These are phyloP conservation scores for Allacma fusca DNA, from an alignment of 2,888 invertebrate genomes.

Conservation along the genomic window DNA sequence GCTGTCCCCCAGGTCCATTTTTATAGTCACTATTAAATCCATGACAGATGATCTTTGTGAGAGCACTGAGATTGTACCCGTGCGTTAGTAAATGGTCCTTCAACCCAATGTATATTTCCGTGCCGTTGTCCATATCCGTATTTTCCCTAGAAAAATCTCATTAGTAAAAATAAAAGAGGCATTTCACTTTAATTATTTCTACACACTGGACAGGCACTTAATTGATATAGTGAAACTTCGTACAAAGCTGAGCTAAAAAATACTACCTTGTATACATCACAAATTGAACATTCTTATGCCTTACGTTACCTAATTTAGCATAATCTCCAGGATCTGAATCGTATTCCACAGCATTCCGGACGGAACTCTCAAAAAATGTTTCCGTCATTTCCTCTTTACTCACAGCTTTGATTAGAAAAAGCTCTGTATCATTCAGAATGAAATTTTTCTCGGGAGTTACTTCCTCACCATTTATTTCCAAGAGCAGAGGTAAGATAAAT, in stretches of 20 bases:
- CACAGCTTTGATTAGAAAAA: background rate
- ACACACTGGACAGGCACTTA: too few species aligned
- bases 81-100: background rate
- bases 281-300: background rate
- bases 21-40: constrained; percentile 8
- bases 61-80: background rate
- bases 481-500: too few species aligned
- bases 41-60: background rate
- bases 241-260: background rate
- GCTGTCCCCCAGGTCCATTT: background rate
- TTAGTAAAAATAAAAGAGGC: too few species aligned
- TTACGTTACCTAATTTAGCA: background rate
- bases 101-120: background rate
- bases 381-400: background rate
- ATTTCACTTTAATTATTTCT: too few species aligned
- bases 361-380: background rate
- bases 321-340: background rate
- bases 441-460: too few species aligned
- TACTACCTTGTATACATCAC: background rate
- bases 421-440: background rate
- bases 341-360: background rate
- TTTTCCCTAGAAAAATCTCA: background rate
- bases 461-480: too few species aligned
- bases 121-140: constrained; percentile 1
- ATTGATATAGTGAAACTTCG: too few species aligned